These are phyloP conservation scores for Andrena dorsata DNA, from an alignment of 2,888 invertebrate species.

Conservation along the genomic window DNA sequence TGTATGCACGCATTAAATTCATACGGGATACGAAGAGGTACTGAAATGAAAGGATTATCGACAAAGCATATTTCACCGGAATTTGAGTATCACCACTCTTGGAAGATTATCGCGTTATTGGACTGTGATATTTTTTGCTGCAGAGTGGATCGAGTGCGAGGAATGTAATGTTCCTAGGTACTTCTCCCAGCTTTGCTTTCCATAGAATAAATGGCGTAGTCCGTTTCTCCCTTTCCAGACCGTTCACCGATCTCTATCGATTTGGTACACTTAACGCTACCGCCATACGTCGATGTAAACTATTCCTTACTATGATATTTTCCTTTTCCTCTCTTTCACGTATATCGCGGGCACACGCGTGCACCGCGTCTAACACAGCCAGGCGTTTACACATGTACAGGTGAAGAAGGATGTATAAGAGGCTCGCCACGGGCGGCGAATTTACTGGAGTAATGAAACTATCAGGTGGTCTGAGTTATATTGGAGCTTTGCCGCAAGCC, in stretches of 20 bases:
- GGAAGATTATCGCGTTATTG: neutral
- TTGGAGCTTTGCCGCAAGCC: slow-evolving; percentile 74
- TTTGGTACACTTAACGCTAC: slow-evolving; percentile 39
- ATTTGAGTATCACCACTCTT: neutral
- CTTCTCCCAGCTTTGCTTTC: slow-evolving; percentile 12
- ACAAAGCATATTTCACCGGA: neutral
- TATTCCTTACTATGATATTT: slow-evolving; percentile 38
- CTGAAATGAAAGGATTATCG: neutral
- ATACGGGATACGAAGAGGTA: too few relatives aligned
- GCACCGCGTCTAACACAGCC: neutral
- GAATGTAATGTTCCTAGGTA: neutral
- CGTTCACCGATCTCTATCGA: slow-evolving; percentile 46
- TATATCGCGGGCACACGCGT: neutral
- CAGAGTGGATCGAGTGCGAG: neutral
- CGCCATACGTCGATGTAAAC: slow-evolving; percentile 42
- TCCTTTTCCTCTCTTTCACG: slow-evolving; percentile 25
- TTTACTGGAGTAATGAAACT: slow-evolving; percentile 79
- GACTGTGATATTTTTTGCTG: neutral
- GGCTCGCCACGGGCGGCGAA: slow-evolving; percentile 70
- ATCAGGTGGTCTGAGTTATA: slow-evolving; percentile 79
- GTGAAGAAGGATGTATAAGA: slow-evolving; percentile 67
- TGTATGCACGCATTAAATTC: too few relatives aligned
- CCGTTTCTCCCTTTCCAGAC: slow-evolving; percentile 19
- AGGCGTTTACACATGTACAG: slow-evolving; percentile 43
- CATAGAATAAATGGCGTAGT: slow-evolving; percentile 41